Base-by-base conservation (phyloP, 1,140 invertebrate species). In the Platyscapa corneri region DNA sequence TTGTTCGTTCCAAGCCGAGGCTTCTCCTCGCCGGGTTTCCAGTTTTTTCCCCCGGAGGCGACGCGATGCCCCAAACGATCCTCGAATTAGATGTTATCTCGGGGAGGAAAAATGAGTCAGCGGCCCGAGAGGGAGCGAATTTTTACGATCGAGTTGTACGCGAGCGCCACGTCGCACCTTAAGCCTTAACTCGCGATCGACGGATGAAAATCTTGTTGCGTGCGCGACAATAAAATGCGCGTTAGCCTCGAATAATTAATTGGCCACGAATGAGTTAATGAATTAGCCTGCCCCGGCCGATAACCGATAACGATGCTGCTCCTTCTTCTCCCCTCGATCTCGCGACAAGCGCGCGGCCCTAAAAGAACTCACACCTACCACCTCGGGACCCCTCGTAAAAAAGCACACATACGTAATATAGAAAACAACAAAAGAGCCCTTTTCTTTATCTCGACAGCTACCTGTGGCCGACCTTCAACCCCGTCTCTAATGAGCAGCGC, bases 401-500 rank as follows among this genome's bases (percentile, higher is more conserved):
- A 60, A 14, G 10, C 18, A 53, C 34, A 67, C 46, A n/a, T 67
- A 65, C 53, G 72, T 42, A 75, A 64, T 83, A 75, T 64, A 60
- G 72, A 64, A 60, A 83, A 64, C 46, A 83, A 75, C 76, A 83
- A 83, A 74, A n/a, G 5, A n/a, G 1, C 39, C 8, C 27, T 10
- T 74, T 42, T 3, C 34, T 72, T 39, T 72, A 39, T 39, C 18
- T 72, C 6, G 18, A 37, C 0, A 32, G 37, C 30, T 37, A 39
- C 20, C 23, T 5, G 5, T 10, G n/a, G 14, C 74, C 85, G 88
- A 90, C 90, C 90, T 88, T 83, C 87, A 90, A 92, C 90, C 90
- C 86, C 76, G 79, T 81, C 89, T 90, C 90, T 92, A 92, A 92
- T 92, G 91, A 92, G 88, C 89, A 88, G 87, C 89, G 60, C 53